These are phyloP conservation scores for Thermophis baileyi DNA, from an alignment of 2,113 vertebrate species.

Conservation along the genomic window DNA sequence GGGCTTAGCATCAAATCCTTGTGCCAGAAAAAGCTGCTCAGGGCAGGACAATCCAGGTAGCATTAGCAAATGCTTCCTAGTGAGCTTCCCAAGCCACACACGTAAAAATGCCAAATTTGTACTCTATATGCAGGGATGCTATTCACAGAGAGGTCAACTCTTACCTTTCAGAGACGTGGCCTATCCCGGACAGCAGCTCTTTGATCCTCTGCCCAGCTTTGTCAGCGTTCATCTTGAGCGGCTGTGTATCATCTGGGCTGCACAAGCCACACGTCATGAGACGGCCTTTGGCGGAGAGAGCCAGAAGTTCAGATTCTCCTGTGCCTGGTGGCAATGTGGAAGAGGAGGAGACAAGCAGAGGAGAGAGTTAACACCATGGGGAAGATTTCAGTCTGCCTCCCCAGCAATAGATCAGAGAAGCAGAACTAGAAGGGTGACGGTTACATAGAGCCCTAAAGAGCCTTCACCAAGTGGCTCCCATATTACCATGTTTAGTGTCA, in stretches of 20 bases:
- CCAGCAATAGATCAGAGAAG: neutral
- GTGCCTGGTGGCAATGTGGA: neutral
- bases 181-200: constrained; percentile 83
- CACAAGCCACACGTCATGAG: constrained; percentile 76
- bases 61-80: neutral
- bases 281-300: constrained; percentile 78
- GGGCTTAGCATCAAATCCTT: neutral
- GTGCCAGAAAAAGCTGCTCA: neutral
- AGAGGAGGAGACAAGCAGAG: neutral
- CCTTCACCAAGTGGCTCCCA: neutral
- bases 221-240: constrained; percentile 30
- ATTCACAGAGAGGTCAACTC: neutral
- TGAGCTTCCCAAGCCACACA: accelerated
- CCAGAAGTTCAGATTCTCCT: constrained; percentile 79
- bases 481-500: neutral
- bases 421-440: neutral
- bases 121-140: neutral
- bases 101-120: neutral
- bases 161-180: constrained; percentile 85
- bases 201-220: constrained; percentile 74
- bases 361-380: neutral
- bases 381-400: too few species aligned
- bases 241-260: constrained; percentile 12
- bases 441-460: neutral
- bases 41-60: accelerated